Evolutionary conservation across 1,140 invertebrate species (phyloP).

Genomic region (Pogonomyrmex californicus): DNA sequence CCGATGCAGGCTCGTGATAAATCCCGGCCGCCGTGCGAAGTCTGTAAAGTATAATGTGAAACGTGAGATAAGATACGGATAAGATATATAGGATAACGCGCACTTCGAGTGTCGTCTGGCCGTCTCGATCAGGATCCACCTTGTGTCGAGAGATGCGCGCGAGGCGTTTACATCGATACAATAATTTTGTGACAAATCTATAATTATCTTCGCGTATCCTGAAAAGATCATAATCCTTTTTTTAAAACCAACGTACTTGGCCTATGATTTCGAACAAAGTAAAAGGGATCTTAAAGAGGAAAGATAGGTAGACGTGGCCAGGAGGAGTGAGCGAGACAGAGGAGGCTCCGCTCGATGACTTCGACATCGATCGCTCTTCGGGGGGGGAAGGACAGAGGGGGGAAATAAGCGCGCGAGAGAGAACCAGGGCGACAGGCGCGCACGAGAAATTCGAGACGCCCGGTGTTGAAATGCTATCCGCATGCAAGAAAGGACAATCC

Average conservation of each 20-base stretch:
- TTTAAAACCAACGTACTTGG: not conserved
- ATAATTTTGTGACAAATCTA: not conserved
- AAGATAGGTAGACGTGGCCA: slow-evolving; percentile 10
- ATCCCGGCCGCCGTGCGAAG: slow-evolving; percentile 9
- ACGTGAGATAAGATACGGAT: slow-evolving; percentile 56
- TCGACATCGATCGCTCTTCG: slow-evolving; percentile 69
- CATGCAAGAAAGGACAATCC: slow-evolving; percentile 83
- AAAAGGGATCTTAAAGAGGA: slow-evolving; percentile 12
- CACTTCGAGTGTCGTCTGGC: not conserved
- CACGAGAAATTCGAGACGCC: slow-evolving; percentile 78
- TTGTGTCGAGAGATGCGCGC: not conserved
- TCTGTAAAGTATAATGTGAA: slow-evolving; percentile 17
- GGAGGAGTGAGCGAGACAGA: slow-evolving; percentile 56
- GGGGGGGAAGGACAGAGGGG: slow-evolving; percentile 54
- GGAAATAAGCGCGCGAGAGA: slow-evolving; percentile 21
- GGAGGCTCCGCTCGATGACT: slow-evolving; percentile 56
- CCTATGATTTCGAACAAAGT: not conserved
- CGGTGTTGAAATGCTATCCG: slow-evolving; percentile 82
- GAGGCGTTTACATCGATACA: not conserved
- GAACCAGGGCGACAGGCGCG: slow-evolving; percentile 45
- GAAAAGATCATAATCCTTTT: not conserved
- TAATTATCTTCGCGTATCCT: not conserved
- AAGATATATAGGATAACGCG: slow-evolving; percentile 51
- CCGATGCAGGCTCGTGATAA: slow-evolving; percentile 10
- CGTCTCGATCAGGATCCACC: slow-evolving; percentile 5